Evolutionary conservation across 2,888 invertebrate species (phyloP).

Genomic region (Morpho deidamia): DNA sequence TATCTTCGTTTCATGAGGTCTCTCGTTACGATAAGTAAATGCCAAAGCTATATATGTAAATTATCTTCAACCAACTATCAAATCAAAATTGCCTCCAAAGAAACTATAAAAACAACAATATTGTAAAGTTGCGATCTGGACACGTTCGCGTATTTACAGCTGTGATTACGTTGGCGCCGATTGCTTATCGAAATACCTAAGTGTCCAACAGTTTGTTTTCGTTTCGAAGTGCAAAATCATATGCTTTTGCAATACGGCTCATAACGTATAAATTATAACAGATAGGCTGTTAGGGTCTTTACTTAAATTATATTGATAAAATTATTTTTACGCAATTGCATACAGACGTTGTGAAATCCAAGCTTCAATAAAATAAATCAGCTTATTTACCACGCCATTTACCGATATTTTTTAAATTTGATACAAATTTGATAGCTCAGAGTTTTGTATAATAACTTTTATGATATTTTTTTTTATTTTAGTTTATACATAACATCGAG

Average conservation of each 20-base stretch:
- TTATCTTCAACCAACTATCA: slow-evolving; percentile 33
- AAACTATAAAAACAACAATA: slow-evolving; percentile 43
- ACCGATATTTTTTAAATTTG: slow-evolving; percentile 2
- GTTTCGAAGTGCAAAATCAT: slow-evolving; percentile 31
- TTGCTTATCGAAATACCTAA: slow-evolving; percentile 35
- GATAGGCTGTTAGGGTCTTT: slow-evolving; percentile 18
- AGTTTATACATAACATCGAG: background rate
- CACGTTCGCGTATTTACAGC: slow-evolving; percentile 38
- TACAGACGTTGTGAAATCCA: slow-evolving; percentile 38
- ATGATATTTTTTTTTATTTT: background rate
- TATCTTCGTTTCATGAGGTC: slow-evolving; percentile 26
- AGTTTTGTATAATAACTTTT: background rate
- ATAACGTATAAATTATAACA: slow-evolving; percentile 37
- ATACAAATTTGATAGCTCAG: background rate
- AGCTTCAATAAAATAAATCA: slow-evolving; percentile 37
- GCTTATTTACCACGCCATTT: slow-evolving; percentile 29
- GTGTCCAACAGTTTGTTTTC: slow-evolving; percentile 31
- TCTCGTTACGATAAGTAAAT: slow-evolving; percentile 45
- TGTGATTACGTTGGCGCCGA: slow-evolving; percentile 37
- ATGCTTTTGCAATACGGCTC: slow-evolving; percentile 30
- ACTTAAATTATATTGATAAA: slow-evolving; percentile 16
- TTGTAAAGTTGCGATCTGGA: slow-evolving; percentile 31
- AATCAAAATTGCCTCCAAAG: slow-evolving; percentile 42
- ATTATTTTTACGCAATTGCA: slow-evolving; percentile 10
- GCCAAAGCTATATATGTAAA: slow-evolving; percentile 31